Evolutionary conservation across 2,888 invertebrate species (phyloP).

Genomic region (Dione juno): DNA sequence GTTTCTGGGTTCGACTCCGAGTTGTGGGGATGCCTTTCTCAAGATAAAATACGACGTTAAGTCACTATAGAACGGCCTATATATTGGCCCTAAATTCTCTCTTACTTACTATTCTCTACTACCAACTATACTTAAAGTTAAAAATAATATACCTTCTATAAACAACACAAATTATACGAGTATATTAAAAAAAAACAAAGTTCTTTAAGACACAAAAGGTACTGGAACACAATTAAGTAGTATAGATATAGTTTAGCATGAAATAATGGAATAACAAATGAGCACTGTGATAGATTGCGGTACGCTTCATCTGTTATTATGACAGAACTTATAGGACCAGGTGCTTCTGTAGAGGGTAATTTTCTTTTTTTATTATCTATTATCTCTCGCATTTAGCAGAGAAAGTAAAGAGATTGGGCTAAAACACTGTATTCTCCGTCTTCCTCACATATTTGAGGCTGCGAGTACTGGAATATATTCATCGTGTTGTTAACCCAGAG

Average conservation of each 20-base stretch:
- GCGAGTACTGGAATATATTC: no score
- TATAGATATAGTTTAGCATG: conserved; percentile 26
- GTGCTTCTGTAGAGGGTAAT: conserved; percentile 7
- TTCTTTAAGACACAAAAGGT: not conserved
- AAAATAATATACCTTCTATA: no score
- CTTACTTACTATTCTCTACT: no score
- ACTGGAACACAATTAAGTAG: conserved; percentile 18
- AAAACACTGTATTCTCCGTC: not conserved
- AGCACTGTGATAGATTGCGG: conserved; percentile 42
- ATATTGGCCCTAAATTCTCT: no score
- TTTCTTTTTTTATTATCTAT: not conserved
- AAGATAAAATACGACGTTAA: no score
- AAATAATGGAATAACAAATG: conserved; percentile 44
- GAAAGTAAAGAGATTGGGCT: not conserved
- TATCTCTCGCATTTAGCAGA: not conserved
- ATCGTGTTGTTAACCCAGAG: no score
- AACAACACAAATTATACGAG: no score
- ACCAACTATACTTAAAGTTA: no score
- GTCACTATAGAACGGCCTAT: no score
- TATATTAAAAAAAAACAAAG: not conserved
- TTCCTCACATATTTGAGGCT: no score
- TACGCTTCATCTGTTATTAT: conserved; percentile 43
- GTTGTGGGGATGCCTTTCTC: no score
- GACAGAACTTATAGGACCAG: conserved; percentile 33
- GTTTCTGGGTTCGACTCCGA: no score